These are phyloP conservation scores for Halcyon badia DNA, from an alignment of 2,797 vertebrate species.

Conservation along the genomic window DNA sequence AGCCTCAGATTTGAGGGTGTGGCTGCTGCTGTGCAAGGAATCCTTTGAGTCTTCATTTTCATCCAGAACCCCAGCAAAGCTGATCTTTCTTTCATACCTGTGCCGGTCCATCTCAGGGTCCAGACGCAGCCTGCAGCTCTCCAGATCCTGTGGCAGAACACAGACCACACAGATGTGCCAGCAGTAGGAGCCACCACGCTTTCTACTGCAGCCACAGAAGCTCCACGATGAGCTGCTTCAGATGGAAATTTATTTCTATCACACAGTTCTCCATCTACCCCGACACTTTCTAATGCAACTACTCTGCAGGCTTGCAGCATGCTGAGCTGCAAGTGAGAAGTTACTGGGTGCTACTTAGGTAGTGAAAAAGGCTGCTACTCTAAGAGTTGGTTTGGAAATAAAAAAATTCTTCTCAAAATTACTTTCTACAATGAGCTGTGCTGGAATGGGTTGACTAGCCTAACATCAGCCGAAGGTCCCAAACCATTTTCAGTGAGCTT, in stretches of 20 bases:
- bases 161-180: background rate
- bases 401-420: background rate
- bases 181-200: background rate
- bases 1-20: constrained; percentile 97
- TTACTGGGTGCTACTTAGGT: background rate
- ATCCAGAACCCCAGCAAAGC: constrained; percentile 97
- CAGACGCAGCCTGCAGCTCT: constrained; percentile 93
- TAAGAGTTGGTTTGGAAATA: background rate
- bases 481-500: background rate
- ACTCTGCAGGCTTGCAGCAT: background rate
- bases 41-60: constrained; percentile 95
- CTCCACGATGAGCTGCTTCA: background rate
- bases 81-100: constrained; percentile 98
- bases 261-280: background rate
- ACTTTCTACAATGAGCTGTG: background rate
- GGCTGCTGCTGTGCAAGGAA: constrained; percentile 98
- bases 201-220: background rate
- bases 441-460: background rate
- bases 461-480: background rate
- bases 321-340: background rate
- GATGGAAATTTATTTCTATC: background rate
- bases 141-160: constrained; percentile 87
- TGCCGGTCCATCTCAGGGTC: constrained; percentile 96
- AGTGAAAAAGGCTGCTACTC: background rate
- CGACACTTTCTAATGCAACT: background rate